Evolutionary conservation across 2,113 vertebrate species (phyloP), one percentile per base, ranked within the genome.

Genomic region (Puma concolor): DNA sequence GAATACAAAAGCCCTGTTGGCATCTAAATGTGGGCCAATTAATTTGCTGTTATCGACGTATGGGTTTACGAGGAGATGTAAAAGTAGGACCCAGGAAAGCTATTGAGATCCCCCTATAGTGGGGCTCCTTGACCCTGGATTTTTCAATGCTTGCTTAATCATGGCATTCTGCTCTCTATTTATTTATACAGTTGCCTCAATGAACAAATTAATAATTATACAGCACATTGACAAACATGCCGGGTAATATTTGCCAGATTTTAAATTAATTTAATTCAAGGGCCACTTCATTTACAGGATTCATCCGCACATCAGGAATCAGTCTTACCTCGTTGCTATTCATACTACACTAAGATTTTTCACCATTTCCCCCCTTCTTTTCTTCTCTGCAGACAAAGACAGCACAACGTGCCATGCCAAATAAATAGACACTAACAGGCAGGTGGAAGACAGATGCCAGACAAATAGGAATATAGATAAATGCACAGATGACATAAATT

Each of bases 151-250:
- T 99, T 97, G 98, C 98, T 99, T 99, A 99, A 99, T 99, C 98
- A 98, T 99, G 99, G 97, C 98, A 98, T 99, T 99, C 98, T 99
- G 98, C 98, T 99, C 99, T 99, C 99, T 99, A 99, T 99, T 99
- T 99, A 99, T 99, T 99, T 99, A 99, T 99, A 99, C 98, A 98
- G 99, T 98, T 99, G 98, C 99, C 97, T 99, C 99, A 99, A 98
- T 99, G 99, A 99, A 99, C 99, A 99, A 99, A 99, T 99, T 99
- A 99, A 99, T 99, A 99, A 99, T 99, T 99, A 99, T 98, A 99
- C 98, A 99, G 98, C 99, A 98, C 99, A 99, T 99, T 99, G 99
- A 99, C 98, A 99, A 99, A 99, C 99, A 99, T 97, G 98, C 98
- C 97, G 97, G 98, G 99, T 99, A 99, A 99, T 99, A 99, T 99